Evolutionary conservation across 2,888 invertebrate species (phyloP), one percentile per base, ranked within the genome.

Genomic region (Lepas anatifera): DNA sequence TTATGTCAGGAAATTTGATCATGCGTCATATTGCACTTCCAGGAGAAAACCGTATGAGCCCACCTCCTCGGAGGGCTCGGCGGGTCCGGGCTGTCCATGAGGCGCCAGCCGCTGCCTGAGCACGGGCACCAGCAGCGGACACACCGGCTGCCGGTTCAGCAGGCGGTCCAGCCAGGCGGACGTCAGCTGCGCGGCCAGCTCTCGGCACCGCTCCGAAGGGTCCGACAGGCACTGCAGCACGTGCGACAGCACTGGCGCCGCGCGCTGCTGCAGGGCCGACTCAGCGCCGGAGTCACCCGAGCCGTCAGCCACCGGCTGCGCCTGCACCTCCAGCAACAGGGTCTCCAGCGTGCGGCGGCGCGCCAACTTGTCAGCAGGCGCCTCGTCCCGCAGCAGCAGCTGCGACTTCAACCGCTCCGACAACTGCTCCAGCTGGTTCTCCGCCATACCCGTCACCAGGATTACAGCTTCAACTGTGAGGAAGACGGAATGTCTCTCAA

Each of bases 41-140:
- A n/a, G n/a, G n/a, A n/a, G n/a, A n/a, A n/a, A n/a, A n/a, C n/a
- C n/a, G n/a, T n/a, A n/a, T n/a, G n/a, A n/a, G 39, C 95, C 85
- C 63, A 95, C 84, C 83, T 96, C 95, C 81, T 96, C 95, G 0
- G 87, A 87, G 50, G 83, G 79, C 77, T 89, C 88, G 2, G 41
- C 41, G 41, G 41, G 41, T 16, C 11, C 41, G 41, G 41, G 10
- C 78, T 93, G 11, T 10, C 41, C 92, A 50, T 87, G 85, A 70
- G 86, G 85, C 0, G 90, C 92, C 73, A 95, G 84, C 72, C 93
- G 86, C 75, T 88, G 87, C 1, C 87, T 85, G 72, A 95, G 78
- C 1, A 89, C 85, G 1, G 92, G 89, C 43, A 94, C 81, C 25
- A 93, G n/a, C n/a, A 50, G n/a, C 48, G n/a, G n/a, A n/a, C 22